Evolutionary conservation across 1,140 invertebrate species (phyloP), one percentile per base, ranked within the genome.

Genomic region (Luehdorfia chinensis): DNA sequence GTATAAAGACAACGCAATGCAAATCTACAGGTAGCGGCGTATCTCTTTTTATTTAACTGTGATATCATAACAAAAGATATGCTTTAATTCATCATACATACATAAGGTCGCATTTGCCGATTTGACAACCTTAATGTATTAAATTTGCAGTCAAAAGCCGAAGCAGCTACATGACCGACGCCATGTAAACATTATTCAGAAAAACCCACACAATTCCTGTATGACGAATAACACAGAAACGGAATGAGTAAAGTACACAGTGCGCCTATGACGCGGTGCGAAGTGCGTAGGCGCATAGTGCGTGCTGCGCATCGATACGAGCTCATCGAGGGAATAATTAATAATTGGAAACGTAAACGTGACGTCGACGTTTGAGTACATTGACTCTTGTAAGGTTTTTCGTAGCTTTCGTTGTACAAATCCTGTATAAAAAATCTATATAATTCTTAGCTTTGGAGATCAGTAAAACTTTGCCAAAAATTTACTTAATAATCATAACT

Each of bases 121-220:
- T n/a, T n/a, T n/a, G n/a, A n/a, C n/a, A n/a, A n/a, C n/a, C n/a
- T n/a, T n/a, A n/a, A n/a, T n/a, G n/a, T n/a, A 46, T 11, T 7
- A n/a, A 54, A 58, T 75, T 70, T 45, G 39, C 54, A 75, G 59
- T 66, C 66, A 39, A 52, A 44, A 27, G 21, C 28, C 59, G 58
- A 53, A 45, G 37, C 30, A 23, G 18, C 34, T 36, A 55, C 59
- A 58, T 55, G 50, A 55, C 47, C 48, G 28, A 15, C 49, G 28
- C 43, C 27, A 43, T 33, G 66, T 71, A 71, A 75, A 72, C 68
- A 75, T 31, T 71, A 55, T 47, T 50, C 37, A 73, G 75, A 77
- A 81, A 81, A 77, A 75, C 77, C 75, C 71, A 81, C 75, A 54
- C 66, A 39, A 56, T 67, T 69, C 61, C 60, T 59, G 47, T 47